These are phyloP conservation scores for Canis aureus DNA, from an alignment of 2,113 vertebrate genomes.

Conservation along the genomic window DNA sequence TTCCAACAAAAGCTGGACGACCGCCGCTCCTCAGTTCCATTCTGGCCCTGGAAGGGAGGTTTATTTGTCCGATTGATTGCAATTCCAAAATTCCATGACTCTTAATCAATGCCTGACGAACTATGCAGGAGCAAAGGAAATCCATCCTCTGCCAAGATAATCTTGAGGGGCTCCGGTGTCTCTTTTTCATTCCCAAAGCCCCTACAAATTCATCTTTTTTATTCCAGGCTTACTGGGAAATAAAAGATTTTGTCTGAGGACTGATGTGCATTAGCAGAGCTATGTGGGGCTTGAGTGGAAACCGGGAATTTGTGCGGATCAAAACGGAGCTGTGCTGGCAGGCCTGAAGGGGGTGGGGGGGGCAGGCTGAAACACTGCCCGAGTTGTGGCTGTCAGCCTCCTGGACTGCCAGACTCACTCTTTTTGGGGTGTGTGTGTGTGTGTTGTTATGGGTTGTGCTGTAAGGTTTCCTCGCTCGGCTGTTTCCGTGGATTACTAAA, in stretches of 20 bases:
- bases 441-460: not conserved
- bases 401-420: not conserved
- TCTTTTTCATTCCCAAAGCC: not conserved
- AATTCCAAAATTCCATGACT: not conserved
- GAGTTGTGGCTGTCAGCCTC: not conserved
- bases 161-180: not conserved
- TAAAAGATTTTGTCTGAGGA: not conserved
- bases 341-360: not conserved
- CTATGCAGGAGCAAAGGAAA: not conserved
- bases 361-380: not conserved
- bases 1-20: not conserved
- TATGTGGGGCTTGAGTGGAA: not conserved
- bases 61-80: not conserved
- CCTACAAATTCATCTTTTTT: not conserved
- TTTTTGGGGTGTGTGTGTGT: not conserved
- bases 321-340: not conserved
- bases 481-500: constrained; percentile 49
- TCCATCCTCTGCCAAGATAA: not conserved
- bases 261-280: not conserved
- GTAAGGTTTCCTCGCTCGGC: not conserved
- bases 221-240: not conserved
- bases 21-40: fast-evolving
- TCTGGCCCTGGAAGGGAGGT: not conserved
- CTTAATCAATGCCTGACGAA: not conserved
- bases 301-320: not conserved